Conservation (phyloP, 2,888 invertebrate species). For the Drosophila neoperkinsi region DNA sequence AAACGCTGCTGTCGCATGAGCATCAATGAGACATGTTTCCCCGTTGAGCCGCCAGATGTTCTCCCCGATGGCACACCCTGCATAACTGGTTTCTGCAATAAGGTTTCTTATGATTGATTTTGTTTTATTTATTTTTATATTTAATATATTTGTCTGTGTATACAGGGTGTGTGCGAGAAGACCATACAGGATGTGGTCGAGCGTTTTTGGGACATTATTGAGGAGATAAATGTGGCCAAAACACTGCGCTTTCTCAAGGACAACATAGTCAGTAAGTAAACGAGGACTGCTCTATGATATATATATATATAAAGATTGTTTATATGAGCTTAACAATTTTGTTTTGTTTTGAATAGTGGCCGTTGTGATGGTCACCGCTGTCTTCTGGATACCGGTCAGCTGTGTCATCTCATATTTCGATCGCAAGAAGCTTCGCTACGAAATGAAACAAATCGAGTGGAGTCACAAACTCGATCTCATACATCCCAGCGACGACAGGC, state of each 20-base stretch:
- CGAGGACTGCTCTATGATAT: background rate
- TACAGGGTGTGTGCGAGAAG: slow-evolving; percentile 96
- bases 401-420: slow-evolving; percentile 95
- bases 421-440: slow-evolving; percentile 89
- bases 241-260: slow-evolving; percentile 95
- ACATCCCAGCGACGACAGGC: slow-evolving; percentile 90
- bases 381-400: slow-evolving; percentile 97
- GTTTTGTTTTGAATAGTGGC: slow-evolving; percentile 84
- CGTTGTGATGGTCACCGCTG: slow-evolving; percentile 94
- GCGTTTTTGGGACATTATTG: slow-evolving; percentile 98
- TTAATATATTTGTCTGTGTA: slow-evolving; percentile 17
- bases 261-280: slow-evolving; percentile 93
- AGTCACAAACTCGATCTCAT: slow-evolving; percentile 89
- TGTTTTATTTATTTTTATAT: background rate
- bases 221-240: slow-evolving; percentile 97
- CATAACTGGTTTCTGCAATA: slow-evolving; percentile 98
- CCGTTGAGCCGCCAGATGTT: slow-evolving; percentile 94
- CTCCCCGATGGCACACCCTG: slow-evolving; percentile 97
- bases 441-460: slow-evolving; percentile 91
- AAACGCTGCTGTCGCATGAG: slow-evolving; percentile 97
- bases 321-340: background rate
- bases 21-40: slow-evolving; percentile 95
- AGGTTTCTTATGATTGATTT: slow-evolving; percentile 86
- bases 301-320: background rate
- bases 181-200: slow-evolving; percentile 98